Base-by-base conservation (phyloP, 1,140 invertebrate genomes). In the Sesamia nonagrioides region DNA sequence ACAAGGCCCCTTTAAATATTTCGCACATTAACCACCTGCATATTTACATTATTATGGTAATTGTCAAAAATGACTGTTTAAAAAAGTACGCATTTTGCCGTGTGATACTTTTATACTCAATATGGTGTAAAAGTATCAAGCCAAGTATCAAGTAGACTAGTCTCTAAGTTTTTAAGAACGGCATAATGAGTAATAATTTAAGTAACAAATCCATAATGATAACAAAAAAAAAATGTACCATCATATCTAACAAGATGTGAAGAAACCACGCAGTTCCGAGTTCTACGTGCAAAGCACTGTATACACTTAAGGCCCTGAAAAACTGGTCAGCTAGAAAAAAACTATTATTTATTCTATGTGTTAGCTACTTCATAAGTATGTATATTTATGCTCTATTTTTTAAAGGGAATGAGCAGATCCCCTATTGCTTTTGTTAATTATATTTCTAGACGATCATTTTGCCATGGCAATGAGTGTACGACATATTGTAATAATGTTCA, bases 31-130 rank as follows among this genome's bases (percentile, higher is more conserved):
- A 71, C 56, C 58, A 80, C 37, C 27, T 56, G 61, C 33, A 71
- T 82, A 82, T 82, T 82, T 79, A 82, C 80, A 82, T 66, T 78
- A 75, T 75, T 78, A 52, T 78, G 63, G 66, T 77, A 66, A 71
- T 60, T 75, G 52, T 74, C 68, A 73, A 74, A 74, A 73, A 61
- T 74, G 77, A 79, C 77, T 74, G 45, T 50, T 74, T 68, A 69
- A 78, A 60, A 75, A 61, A 78, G 33, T 72, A 72, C 52, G 18
- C 76, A 56, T 52, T 77, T 11, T 69, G 58, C 60, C 77, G 76
- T 58, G 54, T 66, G 21, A 60, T 71, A 71, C 68, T 54, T 58
- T 54, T 40, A 56, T 27, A 21, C 52, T 15, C 69, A 72, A 72
- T 66, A 66, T 42, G 37, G 37, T 13, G 61, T 42, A 27, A 69